Conservation (phyloP, 2,888 invertebrate genomes). For the Drosophila suboccidentalis region DNA sequence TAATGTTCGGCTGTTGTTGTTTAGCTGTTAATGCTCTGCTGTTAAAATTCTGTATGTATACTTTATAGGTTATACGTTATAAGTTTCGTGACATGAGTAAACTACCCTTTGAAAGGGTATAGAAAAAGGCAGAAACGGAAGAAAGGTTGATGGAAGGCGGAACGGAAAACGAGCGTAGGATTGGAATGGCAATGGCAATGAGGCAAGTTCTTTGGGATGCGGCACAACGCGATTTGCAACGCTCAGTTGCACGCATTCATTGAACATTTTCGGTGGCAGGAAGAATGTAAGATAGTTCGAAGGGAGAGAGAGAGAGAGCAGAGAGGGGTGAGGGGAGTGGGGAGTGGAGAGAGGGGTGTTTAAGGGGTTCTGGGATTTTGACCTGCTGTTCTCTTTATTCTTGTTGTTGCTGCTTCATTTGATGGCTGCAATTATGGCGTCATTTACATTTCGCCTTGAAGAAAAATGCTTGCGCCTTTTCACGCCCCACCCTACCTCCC, state of each 20-base stretch:
- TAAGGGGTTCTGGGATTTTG: slow-evolving; percentile 29
- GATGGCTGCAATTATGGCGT: slow-evolving; percentile 81
- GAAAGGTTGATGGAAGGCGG: background rate
- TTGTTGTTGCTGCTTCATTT: slow-evolving; percentile 58
- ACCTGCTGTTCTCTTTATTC: slow-evolving; percentile 35
- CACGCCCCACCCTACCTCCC: background rate
- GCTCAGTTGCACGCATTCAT: slow-evolving; percentile 76
- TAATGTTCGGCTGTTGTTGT: too few species aligned
- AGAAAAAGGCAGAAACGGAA: background rate
- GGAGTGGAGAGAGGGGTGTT: background rate
- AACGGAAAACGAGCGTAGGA: slow-evolving; percentile 6
- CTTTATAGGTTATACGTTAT: too few species aligned
- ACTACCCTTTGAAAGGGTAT: background rate
- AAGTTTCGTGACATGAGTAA: background rate
- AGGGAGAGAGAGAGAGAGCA: background rate
- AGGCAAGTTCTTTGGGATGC: slow-evolving; percentile 32
- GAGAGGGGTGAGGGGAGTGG: too few species aligned
- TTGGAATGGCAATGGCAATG: slow-evolving; percentile 31
- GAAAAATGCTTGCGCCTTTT: slow-evolving; percentile 40
- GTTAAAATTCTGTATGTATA: too few species aligned
- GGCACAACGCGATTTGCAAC: slow-evolving; percentile 69
- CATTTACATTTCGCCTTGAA: slow-evolving; percentile 78
- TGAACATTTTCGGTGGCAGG: slow-evolving; percentile 13
- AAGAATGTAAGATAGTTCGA: background rate
- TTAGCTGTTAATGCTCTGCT: too few species aligned